Evolutionary conservation across 2,113 vertebrate species (phyloP).

Genomic region (Egretta garzetta): DNA sequence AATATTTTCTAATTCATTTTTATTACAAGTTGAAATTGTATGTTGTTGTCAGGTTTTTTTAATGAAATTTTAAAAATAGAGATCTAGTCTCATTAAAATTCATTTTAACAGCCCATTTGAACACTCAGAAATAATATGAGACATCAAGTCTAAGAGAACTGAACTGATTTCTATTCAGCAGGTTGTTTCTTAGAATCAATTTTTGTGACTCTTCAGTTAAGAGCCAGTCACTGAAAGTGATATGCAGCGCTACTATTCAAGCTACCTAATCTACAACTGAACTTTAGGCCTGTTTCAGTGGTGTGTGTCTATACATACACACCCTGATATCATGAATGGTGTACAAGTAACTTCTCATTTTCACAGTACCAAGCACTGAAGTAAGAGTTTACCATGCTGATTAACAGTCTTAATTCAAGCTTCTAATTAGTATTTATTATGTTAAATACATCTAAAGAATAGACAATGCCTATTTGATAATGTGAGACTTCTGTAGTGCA

Average conservation of each 20-base stretch:
- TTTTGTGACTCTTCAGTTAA: neutral
- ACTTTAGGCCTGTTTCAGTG: neutral
- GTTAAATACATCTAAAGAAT: neutral
- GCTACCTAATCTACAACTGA: neutral
- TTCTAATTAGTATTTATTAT: neutral
- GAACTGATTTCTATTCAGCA: neutral
- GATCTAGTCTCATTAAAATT: neutral
- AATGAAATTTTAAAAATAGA: neutral
- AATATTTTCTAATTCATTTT: neutral
- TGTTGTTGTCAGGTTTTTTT: neutral
- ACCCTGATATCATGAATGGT: neutral
- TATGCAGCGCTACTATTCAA: neutral
- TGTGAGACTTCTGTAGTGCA: neutral
- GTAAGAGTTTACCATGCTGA: neutral
- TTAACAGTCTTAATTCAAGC: neutral
- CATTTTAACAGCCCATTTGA: neutral
- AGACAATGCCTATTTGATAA: neutral
- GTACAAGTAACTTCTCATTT: neutral
- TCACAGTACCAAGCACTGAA: neutral
- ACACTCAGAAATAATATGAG: neutral
- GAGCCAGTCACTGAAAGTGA: neutral
- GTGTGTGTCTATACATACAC: neutral
- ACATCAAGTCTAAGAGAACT: neutral
- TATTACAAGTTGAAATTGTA: neutral
- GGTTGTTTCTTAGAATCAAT: neutral